These are phyloP conservation scores for Nephrotoma appendiculata DNA, from an alignment of 2,888 invertebrate species.

Conservation along the genomic window DNA sequence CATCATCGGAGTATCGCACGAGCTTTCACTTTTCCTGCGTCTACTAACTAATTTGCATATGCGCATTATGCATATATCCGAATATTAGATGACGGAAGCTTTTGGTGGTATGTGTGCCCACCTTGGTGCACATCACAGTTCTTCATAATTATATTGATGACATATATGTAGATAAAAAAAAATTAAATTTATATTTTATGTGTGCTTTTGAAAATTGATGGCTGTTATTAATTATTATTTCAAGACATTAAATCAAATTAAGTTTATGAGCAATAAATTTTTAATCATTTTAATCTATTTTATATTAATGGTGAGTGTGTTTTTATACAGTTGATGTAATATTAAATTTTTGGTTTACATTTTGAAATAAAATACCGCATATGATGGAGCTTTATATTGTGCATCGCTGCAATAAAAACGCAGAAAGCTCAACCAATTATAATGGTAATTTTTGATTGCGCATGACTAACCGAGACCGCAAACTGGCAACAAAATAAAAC, in stretches of 20 bases:
- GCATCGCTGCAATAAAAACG: background rate
- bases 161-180: background rate
- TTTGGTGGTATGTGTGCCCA: too few relatives aligned
- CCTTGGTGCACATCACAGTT: background rate
- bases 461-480: too few relatives aligned
- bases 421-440: background rate
- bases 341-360: background rate
- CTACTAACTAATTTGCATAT: background rate
- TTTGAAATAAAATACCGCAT: background rate
- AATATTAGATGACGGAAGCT: too few relatives aligned
- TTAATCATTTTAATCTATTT: background rate
- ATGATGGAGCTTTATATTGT: background rate
- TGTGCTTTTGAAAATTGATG: background rate
- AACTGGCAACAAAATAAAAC: too few relatives aligned
- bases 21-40: background rate
- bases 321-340: background rate
- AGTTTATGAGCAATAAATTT: background rate
- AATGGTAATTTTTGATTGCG: too few relatives aligned
- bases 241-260: background rate
- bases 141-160: too few relatives aligned
- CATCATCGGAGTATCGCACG: background rate
- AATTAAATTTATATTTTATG: background rate
- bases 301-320: background rate
- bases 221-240: background rate
- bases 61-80: background rate